Percentiles rank a stretch among this genome's conserved stretches.
Conservation (phyloP, 2,888 invertebrate species). For the Eupithecia inturbata region DNA sequence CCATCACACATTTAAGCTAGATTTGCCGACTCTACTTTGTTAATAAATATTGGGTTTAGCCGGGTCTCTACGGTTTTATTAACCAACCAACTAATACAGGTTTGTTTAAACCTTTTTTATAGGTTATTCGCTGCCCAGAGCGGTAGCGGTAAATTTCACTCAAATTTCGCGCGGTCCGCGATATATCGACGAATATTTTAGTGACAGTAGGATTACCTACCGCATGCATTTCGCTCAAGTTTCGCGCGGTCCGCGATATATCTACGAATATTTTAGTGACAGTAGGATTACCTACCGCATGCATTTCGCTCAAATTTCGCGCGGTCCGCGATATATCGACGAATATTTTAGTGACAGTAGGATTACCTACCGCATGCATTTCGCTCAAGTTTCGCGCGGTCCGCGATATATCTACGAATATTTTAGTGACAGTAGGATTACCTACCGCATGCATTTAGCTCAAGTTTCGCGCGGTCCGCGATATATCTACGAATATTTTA, state of each 20-base stretch:
- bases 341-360: not conserved
- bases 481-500: not conserved
- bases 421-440: not conserved
- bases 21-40: not conserved
- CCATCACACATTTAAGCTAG: not conserved
- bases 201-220: not conserved
- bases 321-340: not conserved
- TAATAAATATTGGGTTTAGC: not conserved
- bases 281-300: not conserved
- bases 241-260: not conserved
- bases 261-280: not conserved
- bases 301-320: too few species aligned
- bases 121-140: not conserved
- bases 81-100: not conserved
- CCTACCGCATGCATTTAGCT: not conserved
- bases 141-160: not conserved
- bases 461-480: too few species aligned
- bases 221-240: not conserved
- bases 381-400: too few species aligned
- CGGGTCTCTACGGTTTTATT: too few species aligned
- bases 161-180: too few species aligned
- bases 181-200: not conserved
- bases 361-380: not conserved
- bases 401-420: not conserved
- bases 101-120: not conserved